Evolutionary conservation across 1,140 invertebrate species (phyloP).

Genomic region (Agrilus planipennis): DNA sequence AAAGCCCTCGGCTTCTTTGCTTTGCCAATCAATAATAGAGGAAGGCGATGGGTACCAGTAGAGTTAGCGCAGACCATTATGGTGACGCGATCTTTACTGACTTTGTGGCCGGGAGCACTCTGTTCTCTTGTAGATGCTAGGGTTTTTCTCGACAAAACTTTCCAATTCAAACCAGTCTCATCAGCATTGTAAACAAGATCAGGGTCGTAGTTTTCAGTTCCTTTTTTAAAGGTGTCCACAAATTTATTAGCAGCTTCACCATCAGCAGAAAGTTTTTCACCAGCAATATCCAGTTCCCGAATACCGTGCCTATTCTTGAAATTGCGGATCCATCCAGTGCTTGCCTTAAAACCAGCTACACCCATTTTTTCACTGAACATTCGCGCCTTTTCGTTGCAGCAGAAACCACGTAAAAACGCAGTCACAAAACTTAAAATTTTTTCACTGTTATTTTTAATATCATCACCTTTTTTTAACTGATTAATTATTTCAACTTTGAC

Average conservation of each 20-base stretch:
- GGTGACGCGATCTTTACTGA: constrained; percentile 3
- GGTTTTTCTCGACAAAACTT: constrained; percentile 4
- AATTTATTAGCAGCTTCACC: constrained; percentile 1
- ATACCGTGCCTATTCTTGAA: constrained; percentile 29
- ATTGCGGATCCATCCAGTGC: constrained; percentile 25
- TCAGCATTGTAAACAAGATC: constrained; percentile 10
- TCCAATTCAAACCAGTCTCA: constrained; percentile 10
- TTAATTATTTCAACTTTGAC: too few relatives aligned
- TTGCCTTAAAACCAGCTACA: constrained; percentile 28
- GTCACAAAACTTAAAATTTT: too few relatives aligned
- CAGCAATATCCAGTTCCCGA: constrained; percentile 5
- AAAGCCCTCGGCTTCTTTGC: constrained; percentile 5
- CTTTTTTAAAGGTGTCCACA: constrained; percentile 3
- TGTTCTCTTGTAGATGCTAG: constrained; percentile 6
- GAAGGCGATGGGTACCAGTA: constrained; percentile 7
- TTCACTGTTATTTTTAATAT: too few relatives aligned
- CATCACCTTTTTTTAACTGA: too few relatives aligned
- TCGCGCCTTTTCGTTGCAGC: too few relatives aligned
- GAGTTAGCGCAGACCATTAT: constrained; percentile 5
- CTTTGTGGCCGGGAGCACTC: constrained; percentile 4
- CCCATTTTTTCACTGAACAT: too few relatives aligned
- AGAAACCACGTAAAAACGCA: too few relatives aligned
- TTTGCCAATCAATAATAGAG: constrained; percentile 8
- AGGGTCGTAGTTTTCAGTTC: background rate
- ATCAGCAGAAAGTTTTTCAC: constrained; percentile 10